Percentiles rank a stretch among this genome's conserved stretches.
phyloP scores from a whole-genome alignment of 2,797 vertebrate genomes.

The Macrochelys suwanniensis region DNA sequence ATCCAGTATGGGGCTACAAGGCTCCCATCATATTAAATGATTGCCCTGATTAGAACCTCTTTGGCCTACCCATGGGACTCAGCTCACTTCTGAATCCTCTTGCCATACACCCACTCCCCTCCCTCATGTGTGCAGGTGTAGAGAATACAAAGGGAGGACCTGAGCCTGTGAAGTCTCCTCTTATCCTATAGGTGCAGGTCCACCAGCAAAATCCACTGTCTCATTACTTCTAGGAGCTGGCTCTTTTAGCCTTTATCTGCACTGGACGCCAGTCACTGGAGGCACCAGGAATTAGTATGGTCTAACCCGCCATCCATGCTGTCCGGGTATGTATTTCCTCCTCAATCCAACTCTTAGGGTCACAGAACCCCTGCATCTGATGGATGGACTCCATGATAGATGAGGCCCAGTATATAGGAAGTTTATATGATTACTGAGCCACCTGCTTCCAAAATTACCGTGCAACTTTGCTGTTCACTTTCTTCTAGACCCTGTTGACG shows the following conservation, averaged over 20 bases:
- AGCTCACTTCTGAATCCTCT: background rate
- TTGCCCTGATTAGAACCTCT: no score
- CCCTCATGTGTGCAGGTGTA: accelerated
- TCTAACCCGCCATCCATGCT: no score
- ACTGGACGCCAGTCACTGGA: background rate
- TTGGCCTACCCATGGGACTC: no score
- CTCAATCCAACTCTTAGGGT: background rate
- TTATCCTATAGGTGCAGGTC: background rate
- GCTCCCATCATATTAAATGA: no score
- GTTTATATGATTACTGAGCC: background rate
- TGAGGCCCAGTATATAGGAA: no score
- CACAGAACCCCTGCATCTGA: no score
- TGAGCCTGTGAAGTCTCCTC: accelerated
- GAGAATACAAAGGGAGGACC: accelerated
- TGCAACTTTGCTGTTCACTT: background rate
- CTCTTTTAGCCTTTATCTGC: background rate
- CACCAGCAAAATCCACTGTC: no score
- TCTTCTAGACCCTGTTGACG: accelerated
- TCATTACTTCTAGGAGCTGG: no score
- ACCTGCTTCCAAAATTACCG: background rate
- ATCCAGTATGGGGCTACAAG: no score
- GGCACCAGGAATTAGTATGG: no score
- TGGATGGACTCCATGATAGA: no score
- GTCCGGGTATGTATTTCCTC: background rate
- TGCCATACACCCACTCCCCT: background rate